Base-by-base conservation (phyloP, 1,140 invertebrate species). In the Pseudomyrmex pallidus region DNA sequence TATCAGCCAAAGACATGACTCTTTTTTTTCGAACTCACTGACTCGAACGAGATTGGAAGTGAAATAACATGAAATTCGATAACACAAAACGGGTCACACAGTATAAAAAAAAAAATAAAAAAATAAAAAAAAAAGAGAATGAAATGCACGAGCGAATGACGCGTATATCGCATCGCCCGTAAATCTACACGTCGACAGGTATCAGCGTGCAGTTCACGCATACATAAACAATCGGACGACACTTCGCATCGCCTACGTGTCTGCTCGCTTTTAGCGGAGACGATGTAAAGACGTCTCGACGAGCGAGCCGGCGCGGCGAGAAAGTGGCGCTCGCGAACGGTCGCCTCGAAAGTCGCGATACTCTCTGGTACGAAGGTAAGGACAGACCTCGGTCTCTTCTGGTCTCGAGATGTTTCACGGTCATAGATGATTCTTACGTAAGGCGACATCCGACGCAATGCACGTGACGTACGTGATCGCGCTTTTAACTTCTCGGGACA, bases 171-270 rank as follows among this genome's bases (percentile, higher is more conserved):
- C 9, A 15, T 22, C 64, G 35, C 48, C 48, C 76, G 76, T 59
- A 70, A 70, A 78, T 70, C 44, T 57, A 44, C 44, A 54, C 44
- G 64, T 12, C 76, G 67, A 72, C 76, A 80, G 76, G 44, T 80
- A 80, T 72, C 44, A 46, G 35, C 22, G 46, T 13, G 59, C 46
- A 12, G 13, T 78, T 78, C 63, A 57, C 76, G 76, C 66, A 80
- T 80, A 61, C 76, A 80, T 80, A 80, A 80, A 80, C 67, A 70
- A 72, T 72, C 64, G 52, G 54, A 68, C 52, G 74, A 66, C 63
- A 46, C 44, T 15, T 25, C 44, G 17, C 44, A 22, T 54, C 46
- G 57, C 48, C 74, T 57, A 56, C 74, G 74, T 67, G 74, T 62
- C 72, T 46, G 44, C 17, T 44, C 44, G 66, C 54, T 80, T 80